phyloP scores from a whole-genome alignment of 2,888 invertebrate species.

The Andrena dorsata region DNA sequence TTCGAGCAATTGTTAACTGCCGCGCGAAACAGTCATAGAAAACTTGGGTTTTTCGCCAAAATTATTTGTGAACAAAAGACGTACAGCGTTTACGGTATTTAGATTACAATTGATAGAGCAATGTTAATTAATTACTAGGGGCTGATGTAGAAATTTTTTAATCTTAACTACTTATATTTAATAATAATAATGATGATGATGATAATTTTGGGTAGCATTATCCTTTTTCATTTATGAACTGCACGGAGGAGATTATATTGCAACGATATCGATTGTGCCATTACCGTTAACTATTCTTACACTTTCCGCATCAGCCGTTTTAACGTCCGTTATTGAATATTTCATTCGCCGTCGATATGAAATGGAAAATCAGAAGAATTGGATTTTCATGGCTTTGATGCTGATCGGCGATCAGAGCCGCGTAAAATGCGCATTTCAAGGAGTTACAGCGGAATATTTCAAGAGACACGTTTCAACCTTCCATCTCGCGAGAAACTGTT shows the following conservation, averaged over 20 bases:
- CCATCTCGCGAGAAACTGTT: not conserved
- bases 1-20: not conserved
- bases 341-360: conserved; percentile 11
- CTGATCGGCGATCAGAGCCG: not conserved
- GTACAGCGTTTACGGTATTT: no score
- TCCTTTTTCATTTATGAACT: not conserved
- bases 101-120: no score
- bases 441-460: conserved; percentile 1
- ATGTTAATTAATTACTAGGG: no score
- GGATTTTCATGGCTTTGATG: conserved; percentile 15
- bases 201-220: not conserved
- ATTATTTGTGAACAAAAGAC: no score
- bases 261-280: not conserved
- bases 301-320: conserved; percentile 5
- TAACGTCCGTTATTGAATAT: conserved; percentile 10
- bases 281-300: not conserved
- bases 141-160: no score
- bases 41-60: not conserved
- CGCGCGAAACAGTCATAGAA: not conserved
- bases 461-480: conserved; percentile 3
- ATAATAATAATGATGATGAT: no score
- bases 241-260: not conserved
- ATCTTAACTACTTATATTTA: no score
- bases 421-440: conserved; percentile 38
- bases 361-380: conserved; percentile 23